These are phyloP conservation scores for Andricus quercusramuli DNA, from an alignment of 2,888 invertebrate species.

Conservation along the genomic window DNA sequence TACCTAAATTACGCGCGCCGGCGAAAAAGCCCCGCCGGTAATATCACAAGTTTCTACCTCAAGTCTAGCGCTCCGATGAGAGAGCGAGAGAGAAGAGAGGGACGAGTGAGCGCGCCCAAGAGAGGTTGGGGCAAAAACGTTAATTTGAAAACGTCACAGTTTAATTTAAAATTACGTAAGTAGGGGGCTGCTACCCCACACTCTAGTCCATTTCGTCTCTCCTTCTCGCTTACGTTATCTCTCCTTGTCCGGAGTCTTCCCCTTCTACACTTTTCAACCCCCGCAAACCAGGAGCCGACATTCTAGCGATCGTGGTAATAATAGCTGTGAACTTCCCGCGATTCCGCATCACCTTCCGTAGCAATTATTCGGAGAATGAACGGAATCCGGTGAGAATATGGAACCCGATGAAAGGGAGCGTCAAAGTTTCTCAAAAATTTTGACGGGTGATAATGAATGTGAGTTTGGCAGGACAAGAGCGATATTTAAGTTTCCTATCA, in stretches of 20 bases:
- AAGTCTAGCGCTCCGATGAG: constrained; percentile 66
- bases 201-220: constrained; percentile 41
- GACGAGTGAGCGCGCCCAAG: constrained; percentile 53
- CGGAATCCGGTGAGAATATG: constrained; percentile 56
- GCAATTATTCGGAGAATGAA: constrained; percentile 67
- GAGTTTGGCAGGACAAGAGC: too few relatives aligned
- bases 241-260: constrained; percentile 14
- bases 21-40: constrained; percentile 74
- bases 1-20: constrained; percentile 78
- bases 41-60: constrained; percentile 77
- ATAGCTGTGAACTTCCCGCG: constrained; percentile 62
- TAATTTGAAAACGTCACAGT: constrained; percentile 78
- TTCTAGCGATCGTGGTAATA: constrained; percentile 68
- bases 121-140: constrained; percentile 74
- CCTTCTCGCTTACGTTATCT: constrained; percentile 27
- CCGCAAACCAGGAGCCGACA: constrained; percentile 46
- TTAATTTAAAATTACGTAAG: constrained; percentile 78
- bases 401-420: not conserved
- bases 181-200: constrained; percentile 62
- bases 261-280: constrained; percentile 39
- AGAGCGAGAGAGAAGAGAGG: constrained; percentile 61
- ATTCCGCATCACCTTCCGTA: constrained; percentile 58
- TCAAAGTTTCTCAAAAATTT: not conserved
- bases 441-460: not conserved
- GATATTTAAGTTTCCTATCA: too few relatives aligned